These are phyloP conservation scores for Phoenicopterus ruber DNA, from an alignment of 2,113 vertebrate genomes.

Conservation along the genomic window DNA sequence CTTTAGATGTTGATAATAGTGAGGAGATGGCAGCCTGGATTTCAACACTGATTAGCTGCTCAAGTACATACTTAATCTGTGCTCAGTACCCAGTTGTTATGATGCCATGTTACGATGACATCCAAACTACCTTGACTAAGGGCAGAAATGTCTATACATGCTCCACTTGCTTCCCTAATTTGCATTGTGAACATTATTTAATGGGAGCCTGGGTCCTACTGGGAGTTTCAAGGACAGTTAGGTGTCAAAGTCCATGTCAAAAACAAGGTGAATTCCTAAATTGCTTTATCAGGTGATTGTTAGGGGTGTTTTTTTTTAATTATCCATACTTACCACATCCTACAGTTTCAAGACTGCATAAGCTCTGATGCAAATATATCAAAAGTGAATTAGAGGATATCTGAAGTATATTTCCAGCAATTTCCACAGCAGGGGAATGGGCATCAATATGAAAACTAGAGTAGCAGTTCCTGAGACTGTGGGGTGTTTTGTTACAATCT, in stretches of 20 bases:
- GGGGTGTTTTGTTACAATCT: not conserved
- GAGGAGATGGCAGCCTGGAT: not conserved
- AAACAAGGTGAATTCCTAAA: not conserved
- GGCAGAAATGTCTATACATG: not conserved
- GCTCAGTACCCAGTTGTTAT: not conserved
- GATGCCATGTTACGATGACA: accelerated
- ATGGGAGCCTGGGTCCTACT: not conserved
- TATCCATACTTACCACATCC: not conserved
- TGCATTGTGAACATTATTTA: not conserved
- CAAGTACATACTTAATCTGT: not conserved
- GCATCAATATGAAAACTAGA: not conserved
- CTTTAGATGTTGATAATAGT: not conserved
- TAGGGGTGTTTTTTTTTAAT: not conserved
- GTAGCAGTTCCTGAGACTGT: not conserved
- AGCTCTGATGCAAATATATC: not conserved
- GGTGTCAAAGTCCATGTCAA: not conserved
- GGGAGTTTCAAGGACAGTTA: not conserved
- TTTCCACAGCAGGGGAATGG: not conserved
- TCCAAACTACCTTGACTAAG: accelerated
- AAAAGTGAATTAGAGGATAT: not conserved
- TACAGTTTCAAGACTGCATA: not conserved
- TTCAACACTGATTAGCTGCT: not conserved
- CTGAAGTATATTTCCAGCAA: not conserved
- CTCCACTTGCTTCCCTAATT: not conserved
- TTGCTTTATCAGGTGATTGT: not conserved